Conservation (phyloP, 2,888 invertebrate genomes). For the Drosophila paranaensis region DNA sequence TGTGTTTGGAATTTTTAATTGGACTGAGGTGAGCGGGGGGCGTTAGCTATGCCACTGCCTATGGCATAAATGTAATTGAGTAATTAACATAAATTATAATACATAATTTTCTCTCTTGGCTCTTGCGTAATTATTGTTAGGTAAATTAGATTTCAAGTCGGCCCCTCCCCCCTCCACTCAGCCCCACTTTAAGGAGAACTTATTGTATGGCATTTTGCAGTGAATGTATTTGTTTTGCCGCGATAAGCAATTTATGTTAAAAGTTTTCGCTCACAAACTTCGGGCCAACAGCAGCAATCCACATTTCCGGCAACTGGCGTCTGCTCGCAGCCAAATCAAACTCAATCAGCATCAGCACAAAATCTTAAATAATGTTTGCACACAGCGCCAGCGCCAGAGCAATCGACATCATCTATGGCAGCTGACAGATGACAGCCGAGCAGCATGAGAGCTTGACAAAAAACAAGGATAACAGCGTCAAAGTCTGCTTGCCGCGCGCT, state of each 20-base stretch:
- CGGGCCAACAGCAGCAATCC: slow-evolving; percentile 31
- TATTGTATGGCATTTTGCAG: slow-evolving; percentile 46
- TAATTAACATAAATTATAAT: slow-evolving; percentile 84
- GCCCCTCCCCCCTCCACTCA: neutral
- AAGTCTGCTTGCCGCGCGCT: slow-evolving; percentile 3
- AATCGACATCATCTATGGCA: slow-evolving; percentile 37
- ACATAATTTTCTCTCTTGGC: slow-evolving; percentile 76
- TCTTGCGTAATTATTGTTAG: slow-evolving; percentile 73
- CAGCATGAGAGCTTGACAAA: neutral
- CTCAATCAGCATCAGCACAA: slow-evolving; percentile 67
- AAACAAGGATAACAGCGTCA: slow-evolving; percentile 20
- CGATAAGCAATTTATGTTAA: slow-evolving; percentile 74
- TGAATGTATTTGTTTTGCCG: slow-evolving; percentile 41
- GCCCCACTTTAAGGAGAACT: slow-evolving; percentile 48
- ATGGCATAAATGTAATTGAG: slow-evolving; percentile 80
- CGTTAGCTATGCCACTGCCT: slow-evolving; percentile 17
- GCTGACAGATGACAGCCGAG: slow-evolving; percentile 10
- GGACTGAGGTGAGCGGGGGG: slow-evolving; percentile 41
- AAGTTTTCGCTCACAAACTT: slow-evolving; percentile 66
- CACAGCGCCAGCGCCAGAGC: slow-evolving; percentile 30
- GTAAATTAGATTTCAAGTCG: slow-evolving; percentile 68
- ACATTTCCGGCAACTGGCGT: slow-evolving; percentile 39
- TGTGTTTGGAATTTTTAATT: slow-evolving; percentile 83
- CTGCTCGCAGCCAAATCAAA: slow-evolving; percentile 62
- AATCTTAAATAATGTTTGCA: slow-evolving; percentile 65